Conservation (phyloP, 2,888 invertebrate genomes). For the Rotaria sp. region DNA sequence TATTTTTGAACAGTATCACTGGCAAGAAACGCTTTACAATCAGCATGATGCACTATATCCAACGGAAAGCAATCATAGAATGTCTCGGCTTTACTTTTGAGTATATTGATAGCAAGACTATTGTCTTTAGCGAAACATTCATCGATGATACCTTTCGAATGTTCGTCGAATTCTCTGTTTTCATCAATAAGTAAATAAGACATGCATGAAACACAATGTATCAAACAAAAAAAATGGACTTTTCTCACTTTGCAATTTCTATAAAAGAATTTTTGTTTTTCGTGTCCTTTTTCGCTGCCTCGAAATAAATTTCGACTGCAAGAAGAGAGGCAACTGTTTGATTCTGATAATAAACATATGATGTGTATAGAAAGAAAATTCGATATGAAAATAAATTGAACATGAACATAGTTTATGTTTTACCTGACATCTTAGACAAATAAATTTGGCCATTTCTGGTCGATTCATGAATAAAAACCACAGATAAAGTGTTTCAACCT, state of each 20-base stretch:
- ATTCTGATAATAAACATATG: not conserved
- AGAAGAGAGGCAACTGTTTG: not conserved
- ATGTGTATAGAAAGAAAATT: not conserved
- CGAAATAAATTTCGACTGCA: not conserved
- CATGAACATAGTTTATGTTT: not conserved
- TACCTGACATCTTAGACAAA: not conserved
- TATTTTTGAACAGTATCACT: not conserved
- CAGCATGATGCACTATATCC: not conserved
- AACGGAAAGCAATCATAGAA: not conserved
- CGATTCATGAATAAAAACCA: slow-evolving; percentile 8
- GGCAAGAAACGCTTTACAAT: not conserved
- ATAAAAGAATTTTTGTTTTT: not conserved
- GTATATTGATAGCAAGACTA: not conserved
- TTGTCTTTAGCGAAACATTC: not conserved
- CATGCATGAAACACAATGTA: not conserved
- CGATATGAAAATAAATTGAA: not conserved
- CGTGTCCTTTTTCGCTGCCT: not conserved
- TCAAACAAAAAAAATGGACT: too few relatives aligned
- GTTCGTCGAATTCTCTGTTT: not conserved
- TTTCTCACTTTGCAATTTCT: not conserved
- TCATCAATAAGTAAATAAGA: not conserved
- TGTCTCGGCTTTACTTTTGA: not conserved
- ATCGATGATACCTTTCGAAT: not conserved
- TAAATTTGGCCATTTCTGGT: not conserved
- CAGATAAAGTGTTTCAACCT: not conserved